phyloP scores from a whole-genome alignment of 2,113 vertebrate species.

The Gorsachius goisagi region DNA sequence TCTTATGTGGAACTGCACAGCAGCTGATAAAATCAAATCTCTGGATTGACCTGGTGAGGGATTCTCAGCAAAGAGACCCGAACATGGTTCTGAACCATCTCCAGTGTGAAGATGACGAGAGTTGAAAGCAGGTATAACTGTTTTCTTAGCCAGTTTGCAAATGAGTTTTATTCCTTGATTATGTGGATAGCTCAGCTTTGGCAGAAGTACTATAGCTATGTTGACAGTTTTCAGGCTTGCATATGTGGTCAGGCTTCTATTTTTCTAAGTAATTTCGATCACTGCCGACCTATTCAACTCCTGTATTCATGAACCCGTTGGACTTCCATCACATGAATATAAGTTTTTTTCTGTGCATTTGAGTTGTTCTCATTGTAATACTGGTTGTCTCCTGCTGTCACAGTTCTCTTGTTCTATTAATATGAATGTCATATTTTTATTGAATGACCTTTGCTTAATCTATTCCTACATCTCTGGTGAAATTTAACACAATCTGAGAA shows the following conservation, averaged over 20 bases:
- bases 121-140: background rate
- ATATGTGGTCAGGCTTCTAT: background rate
- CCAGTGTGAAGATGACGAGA: background rate
- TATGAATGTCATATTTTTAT: background rate
- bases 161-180: background rate
- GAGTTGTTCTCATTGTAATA: background rate
- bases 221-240: background rate
- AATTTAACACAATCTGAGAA: background rate
- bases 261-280: background rate
- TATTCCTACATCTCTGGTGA: background rate
- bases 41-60: background rate
- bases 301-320: background rate
- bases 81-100: background rate
- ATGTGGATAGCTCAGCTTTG: background rate
- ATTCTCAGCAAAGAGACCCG: background rate
- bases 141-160: background rate
- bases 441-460: conserved; percentile 21
- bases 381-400: background rate
- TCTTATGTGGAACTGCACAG: background rate
- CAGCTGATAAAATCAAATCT: background rate
- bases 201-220: background rate
- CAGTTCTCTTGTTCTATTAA: background rate
- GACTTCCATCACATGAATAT: background rate
- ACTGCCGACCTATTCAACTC: background rate
- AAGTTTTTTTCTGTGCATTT: background rate